Evolutionary conservation across 2,888 invertebrate genomes (phyloP).

Genomic region (Tromatobia lineatoria): DNA sequence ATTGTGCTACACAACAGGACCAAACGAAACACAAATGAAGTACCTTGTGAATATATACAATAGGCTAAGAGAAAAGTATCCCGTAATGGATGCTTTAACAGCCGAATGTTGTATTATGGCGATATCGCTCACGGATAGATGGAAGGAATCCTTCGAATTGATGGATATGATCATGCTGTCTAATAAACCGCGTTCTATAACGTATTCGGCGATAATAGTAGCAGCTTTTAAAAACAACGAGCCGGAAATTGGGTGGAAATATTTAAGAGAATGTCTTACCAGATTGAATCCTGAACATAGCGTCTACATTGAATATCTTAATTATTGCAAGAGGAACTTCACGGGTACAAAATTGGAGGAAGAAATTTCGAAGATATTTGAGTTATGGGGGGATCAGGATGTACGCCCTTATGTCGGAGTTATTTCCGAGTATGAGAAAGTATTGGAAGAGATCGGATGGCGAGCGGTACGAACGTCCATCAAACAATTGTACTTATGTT

Average conservation of each 20-base stretch:
- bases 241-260: slow-evolving; percentile 87
- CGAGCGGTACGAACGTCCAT: slow-evolving; percentile 71
- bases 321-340: slow-evolving; percentile 85
- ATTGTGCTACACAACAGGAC: slow-evolving; percentile 59
- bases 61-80: slow-evolving; percentile 86
- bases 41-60: slow-evolving; percentile 87
- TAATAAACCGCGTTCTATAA: slow-evolving; percentile 84
- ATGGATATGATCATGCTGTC: slow-evolving; percentile 88
- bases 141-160: slow-evolving; percentile 88
- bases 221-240: slow-evolving; percentile 88
- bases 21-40: slow-evolving; percentile 86
- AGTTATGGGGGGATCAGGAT: slow-evolving; percentile 87
- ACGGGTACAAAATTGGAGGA: slow-evolving; percentile 82
- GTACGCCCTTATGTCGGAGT: slow-evolving; percentile 83
- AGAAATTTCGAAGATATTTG: slow-evolving; percentile 87
- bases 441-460: slow-evolving; percentile 72
- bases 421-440: slow-evolving; percentile 78
- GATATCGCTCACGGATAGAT: slow-evolving; percentile 88
- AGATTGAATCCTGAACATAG: slow-evolving; percentile 82
- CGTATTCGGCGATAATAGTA: slow-evolving; percentile 87
- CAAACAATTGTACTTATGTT: slow-evolving; percentile 58
- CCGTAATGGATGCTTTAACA: slow-evolving; percentile 88
- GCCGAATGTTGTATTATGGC: slow-evolving; percentile 88
- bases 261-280: slow-evolving; percentile 87
- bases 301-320: slow-evolving; percentile 87